Conservation (phyloP, 1,140 invertebrate species). For the Euschistus heros region DNA sequence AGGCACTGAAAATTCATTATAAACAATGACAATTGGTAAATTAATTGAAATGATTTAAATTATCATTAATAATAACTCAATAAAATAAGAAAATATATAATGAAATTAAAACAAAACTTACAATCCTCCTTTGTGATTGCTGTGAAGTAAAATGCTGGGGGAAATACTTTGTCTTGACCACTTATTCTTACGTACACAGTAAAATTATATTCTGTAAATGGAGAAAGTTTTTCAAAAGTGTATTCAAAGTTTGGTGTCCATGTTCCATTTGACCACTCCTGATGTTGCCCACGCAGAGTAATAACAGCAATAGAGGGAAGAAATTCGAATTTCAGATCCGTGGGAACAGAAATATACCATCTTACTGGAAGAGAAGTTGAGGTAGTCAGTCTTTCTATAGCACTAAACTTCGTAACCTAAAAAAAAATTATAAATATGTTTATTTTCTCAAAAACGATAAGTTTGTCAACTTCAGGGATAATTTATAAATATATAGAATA, state of each 20-base stretch:
- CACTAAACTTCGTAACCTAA: conserved; percentile 21
- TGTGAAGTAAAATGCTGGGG: conserved; percentile 47
- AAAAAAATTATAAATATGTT: background rate
- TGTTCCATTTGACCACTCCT: conserved; percentile 44
- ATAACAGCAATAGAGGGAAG: conserved; percentile 42
- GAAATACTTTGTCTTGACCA: conserved; percentile 39
- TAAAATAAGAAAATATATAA: background rate
- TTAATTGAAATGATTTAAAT: too few species aligned
- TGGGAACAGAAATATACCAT: background rate
- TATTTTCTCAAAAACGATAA: too few species aligned
- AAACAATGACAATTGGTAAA: too few species aligned
- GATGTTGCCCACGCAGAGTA: conserved; percentile 29
- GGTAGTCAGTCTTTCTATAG: background rate
- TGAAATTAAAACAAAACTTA: conserved; percentile 31
- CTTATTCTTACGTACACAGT: conserved; percentile 56
- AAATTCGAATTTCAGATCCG: conserved; percentile 42
- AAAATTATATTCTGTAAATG: conserved; percentile 63
- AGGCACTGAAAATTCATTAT: conserved; percentile 41
- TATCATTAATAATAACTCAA: too few species aligned
- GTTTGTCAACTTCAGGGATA: too few species aligned
- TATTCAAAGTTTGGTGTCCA: conserved; percentile 45
- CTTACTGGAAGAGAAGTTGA: background rate
- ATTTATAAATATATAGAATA: too few species aligned
- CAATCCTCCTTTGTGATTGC: conserved; percentile 52
- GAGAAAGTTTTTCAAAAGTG: conserved; percentile 50